phyloP scores from a whole-genome alignment of 2,888 invertebrate species.

The Spodoptera picta region DNA sequence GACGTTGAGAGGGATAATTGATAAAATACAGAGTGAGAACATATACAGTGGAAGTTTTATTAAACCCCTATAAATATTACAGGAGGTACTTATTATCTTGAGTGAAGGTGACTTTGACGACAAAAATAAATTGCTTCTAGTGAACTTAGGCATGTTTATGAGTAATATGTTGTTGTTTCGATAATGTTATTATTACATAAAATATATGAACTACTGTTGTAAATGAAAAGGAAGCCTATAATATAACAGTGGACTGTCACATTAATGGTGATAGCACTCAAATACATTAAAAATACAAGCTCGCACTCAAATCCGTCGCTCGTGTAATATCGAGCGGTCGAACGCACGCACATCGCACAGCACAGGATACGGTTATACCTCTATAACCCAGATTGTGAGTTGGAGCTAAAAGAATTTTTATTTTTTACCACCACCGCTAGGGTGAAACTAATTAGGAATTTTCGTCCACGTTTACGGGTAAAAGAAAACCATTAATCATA shows the following conservation, averaged over 20 bases:
- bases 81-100: neutral
- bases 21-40: too few species aligned
- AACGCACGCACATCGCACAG: constrained; percentile 69
- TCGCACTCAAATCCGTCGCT: constrained; percentile 53
- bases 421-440: constrained; percentile 45
- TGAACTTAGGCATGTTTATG: too few species aligned
- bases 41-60: too few species aligned
- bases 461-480: constrained; percentile 56
- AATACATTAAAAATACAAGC: neutral
- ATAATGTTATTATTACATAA: too few species aligned
- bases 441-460: constrained; percentile 73
- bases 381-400: constrained; percentile 70
- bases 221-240: too few species aligned
- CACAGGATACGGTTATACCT: constrained; percentile 72
- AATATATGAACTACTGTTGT: too few species aligned
- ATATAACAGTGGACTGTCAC: too few species aligned
- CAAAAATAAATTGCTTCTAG: too few species aligned
- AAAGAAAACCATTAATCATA: constrained; percentile 56
- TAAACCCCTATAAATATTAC: too few species aligned
- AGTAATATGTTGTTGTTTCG: too few species aligned
- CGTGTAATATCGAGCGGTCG: constrained; percentile 35
- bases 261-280: too few species aligned
- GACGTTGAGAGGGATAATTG: too few species aligned
- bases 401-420: constrained; percentile 63
- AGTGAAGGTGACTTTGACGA: constrained; percentile 1